phyloP scores from a whole-genome alignment of 2,888 invertebrate genomes.

The Lasioglossum marginatum region DNA sequence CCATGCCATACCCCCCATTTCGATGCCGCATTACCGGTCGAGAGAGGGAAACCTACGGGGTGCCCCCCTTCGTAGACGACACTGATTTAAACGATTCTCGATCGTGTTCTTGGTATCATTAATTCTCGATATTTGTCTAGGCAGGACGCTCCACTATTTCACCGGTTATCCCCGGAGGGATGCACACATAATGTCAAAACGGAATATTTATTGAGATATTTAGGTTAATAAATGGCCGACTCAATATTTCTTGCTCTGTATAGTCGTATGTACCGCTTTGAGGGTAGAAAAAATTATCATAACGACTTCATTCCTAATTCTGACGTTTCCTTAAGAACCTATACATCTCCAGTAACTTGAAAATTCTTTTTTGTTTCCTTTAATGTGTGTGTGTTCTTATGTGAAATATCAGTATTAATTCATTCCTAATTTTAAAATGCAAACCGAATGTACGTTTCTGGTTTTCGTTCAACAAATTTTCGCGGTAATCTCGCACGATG shows the following conservation, averaged over 20 bases:
- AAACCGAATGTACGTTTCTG: background rate
- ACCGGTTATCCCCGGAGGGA: background rate
- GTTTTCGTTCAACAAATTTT: background rate
- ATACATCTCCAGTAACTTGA: background rate
- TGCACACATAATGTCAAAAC: background rate
- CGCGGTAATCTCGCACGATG: background rate
- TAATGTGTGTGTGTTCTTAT: background rate
- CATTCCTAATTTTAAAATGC: background rate
- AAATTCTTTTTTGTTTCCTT: background rate
- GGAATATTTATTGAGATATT: slow-evolving; percentile 5
- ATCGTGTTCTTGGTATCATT: slow-evolving; percentile 10
- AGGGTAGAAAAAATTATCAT: background rate
- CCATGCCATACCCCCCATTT: background rate
- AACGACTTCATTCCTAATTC: background rate
- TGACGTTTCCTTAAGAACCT: background rate
- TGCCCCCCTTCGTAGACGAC: background rate
- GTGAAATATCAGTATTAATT: background rate
- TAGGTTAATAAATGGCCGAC: background rate
- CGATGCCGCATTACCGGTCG: background rate
- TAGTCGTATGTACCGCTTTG: background rate
- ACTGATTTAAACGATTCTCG: slow-evolving; percentile 9
- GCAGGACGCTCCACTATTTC: background rate
- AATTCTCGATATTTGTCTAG: background rate
- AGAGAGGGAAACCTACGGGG: background rate
- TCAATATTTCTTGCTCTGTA: background rate